Conservation (phyloP, 2,888 invertebrate species). For the Dione juno region DNA sequence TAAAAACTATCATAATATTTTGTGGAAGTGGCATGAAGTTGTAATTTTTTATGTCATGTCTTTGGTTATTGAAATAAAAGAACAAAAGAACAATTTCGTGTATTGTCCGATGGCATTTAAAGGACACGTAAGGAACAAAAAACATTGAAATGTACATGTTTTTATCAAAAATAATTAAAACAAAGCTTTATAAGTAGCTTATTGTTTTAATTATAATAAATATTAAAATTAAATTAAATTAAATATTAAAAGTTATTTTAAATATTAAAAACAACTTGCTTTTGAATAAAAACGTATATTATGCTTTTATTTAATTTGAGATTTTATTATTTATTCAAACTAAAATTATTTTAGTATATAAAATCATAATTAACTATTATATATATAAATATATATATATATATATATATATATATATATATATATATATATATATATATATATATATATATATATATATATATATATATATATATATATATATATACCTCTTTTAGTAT, state of each 20-base stretch:
- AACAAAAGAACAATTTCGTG: background rate
- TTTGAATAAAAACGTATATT: background rate
- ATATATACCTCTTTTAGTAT: too few species aligned
- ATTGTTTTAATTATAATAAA: too few species aligned
- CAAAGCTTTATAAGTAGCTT: too few species aligned
- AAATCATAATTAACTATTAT: too few species aligned
- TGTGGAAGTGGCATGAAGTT: constrained; percentile 4
- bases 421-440: too few species aligned
- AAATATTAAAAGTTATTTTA: too few species aligned
- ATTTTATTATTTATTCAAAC: background rate
- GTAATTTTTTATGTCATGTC: background rate
- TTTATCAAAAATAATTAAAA: background rate
- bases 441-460: too few species aligned
- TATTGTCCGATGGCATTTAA: background rate
- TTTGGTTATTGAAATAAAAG: background rate
- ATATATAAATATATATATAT: too few species aligned
- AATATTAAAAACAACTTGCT: too few species aligned
- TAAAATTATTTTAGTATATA: background rate
- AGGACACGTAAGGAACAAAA: background rate
- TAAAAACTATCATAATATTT: background rate
- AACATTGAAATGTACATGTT: background rate
- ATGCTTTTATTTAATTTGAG: background rate
- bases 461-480: too few species aligned
- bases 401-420: too few species aligned
- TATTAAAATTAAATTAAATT: too few species aligned